These are phyloP conservation scores for Volucella zonaria DNA, from an alignment of 2,888 invertebrate genomes.

Conservation along the genomic window DNA sequence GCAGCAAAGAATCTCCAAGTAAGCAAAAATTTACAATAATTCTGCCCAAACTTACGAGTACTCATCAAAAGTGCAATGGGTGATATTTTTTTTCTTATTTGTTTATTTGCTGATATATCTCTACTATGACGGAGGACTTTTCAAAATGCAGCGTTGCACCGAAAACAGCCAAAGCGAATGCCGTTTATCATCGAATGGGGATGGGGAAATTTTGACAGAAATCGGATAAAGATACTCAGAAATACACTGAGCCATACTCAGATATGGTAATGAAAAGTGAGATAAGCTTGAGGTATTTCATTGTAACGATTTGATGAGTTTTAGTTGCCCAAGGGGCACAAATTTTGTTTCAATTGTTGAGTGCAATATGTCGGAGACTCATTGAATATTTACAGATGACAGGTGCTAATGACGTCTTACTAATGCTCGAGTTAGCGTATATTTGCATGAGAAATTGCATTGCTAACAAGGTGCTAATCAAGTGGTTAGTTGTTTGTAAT, in stretches of 20 bases:
- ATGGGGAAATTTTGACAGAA: background rate
- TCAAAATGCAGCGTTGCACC: constrained; percentile 16
- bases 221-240: background rate
- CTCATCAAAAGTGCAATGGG: background rate
- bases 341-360: background rate
- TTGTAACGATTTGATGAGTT: background rate
- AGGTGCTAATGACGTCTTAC: background rate
- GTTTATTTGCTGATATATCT: background rate
- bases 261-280: no score
- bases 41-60: background rate
- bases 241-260: background rate
- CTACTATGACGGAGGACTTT: background rate
- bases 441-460: background rate
- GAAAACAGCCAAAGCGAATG: background rate
- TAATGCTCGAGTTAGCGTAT: constrained; percentile 8
- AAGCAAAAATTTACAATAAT: constrained; percentile 1
- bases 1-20: background rate
- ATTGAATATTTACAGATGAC: constrained; percentile 32
- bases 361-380: background rate
- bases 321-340: background rate
- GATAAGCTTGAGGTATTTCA: background rate
- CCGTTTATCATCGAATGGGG: background rate
- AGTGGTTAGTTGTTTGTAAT: background rate
- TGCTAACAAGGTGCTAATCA: constrained; percentile 29
- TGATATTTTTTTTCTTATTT: no score